Percentiles rank a stretch among this genome's conserved stretches.
Evolutionary conservation across 2,888 invertebrate genomes (phyloP).

Genomic region (Drosophila leonis): DNA sequence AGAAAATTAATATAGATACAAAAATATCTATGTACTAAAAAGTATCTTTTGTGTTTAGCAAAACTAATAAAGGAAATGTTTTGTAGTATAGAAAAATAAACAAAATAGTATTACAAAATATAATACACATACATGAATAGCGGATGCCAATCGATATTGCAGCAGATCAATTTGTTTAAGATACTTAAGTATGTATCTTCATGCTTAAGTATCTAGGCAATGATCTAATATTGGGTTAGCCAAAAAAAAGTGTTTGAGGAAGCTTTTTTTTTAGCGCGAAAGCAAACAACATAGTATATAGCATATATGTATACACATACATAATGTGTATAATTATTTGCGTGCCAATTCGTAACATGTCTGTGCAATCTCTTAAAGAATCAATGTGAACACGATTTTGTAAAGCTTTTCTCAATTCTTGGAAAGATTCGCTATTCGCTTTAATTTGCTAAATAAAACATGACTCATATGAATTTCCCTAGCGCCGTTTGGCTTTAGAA

Average conservation of each 20-base stretch:
- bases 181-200: background rate
- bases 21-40: background rate
- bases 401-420: conserved; percentile 15
- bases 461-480: conserved; percentile 27
- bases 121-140: background rate
- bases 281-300: background rate
- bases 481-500: background rate
- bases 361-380: background rate
- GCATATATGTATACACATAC: too few relatives aligned
- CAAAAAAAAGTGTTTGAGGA: background rate
- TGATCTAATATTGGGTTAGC: conserved; percentile 9
- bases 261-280: conserved; percentile 5
- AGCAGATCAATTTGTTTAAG: conserved; percentile 37
- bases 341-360: conserved; percentile 10
- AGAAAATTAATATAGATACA: background rate
- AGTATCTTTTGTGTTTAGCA: too few relatives aligned
- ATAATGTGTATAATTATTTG: background rate
- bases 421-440: conserved; percentile 6
- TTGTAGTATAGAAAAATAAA: background rate
- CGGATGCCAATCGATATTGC: conserved; percentile 34
- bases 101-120: conserved; percentile 6
- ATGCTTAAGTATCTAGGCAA: background rate
- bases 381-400: background rate
- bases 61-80: background rate
- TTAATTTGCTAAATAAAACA: background rate